phyloP scores from a whole-genome alignment of 2,113 vertebrate genomes.

The Columbina picui region DNA sequence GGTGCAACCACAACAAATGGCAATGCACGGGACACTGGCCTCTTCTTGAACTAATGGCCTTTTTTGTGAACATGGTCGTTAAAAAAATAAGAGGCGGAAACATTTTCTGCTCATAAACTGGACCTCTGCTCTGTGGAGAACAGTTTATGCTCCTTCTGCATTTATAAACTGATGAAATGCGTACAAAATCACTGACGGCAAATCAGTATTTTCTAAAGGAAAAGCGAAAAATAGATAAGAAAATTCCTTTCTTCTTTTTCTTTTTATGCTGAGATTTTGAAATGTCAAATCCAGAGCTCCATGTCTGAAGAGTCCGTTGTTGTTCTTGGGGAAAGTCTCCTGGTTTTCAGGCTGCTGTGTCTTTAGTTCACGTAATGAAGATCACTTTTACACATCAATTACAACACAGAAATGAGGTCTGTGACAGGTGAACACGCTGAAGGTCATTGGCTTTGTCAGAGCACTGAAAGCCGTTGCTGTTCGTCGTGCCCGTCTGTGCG shows the following conservation, averaged over 20 bases:
- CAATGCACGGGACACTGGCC: not conserved
- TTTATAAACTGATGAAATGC: not conserved
- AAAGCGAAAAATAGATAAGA: not conserved
- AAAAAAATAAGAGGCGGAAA: not conserved
- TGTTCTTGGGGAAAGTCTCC: not conserved
- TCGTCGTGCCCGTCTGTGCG: fast-evolving
- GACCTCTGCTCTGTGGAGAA: not conserved
- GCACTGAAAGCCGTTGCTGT: not conserved
- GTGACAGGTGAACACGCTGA: not conserved
- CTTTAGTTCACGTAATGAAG: not conserved
- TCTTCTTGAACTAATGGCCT: not conserved
- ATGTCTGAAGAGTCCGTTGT: not conserved
- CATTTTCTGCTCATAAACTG: not conserved
- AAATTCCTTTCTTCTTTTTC: not conserved
- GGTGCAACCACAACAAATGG: not conserved
- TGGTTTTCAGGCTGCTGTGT: not conserved
- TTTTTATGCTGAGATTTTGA: not conserved
- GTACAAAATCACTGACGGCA: not conserved
- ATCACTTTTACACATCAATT: not conserved
- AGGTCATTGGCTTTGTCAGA: constrained; percentile 2
- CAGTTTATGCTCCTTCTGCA: not conserved
- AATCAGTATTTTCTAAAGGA: not conserved
- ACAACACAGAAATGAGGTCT: not conserved
- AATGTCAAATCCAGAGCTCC: not conserved
- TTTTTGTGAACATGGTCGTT: not conserved